A percentile compares a stretch with the other conserved stretches of the same genome.
Conservation (phyloP, 2,113 vertebrate species). For the Sander vitreus region DNA sequence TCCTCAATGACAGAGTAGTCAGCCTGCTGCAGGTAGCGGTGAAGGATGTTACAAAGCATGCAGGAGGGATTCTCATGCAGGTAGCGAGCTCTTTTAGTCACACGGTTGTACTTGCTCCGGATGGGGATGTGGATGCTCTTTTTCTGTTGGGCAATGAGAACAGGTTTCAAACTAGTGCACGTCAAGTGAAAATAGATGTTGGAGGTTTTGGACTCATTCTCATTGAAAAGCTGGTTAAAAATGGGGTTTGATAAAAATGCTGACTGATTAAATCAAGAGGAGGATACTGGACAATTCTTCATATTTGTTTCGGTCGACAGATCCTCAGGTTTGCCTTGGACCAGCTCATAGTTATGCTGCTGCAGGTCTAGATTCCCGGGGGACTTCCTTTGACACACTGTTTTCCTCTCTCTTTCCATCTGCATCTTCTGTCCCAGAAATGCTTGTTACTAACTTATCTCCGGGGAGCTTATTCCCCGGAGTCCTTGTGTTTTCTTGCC, state of each 20-base stretch:
- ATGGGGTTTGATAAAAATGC: background rate
- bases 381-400: too few relatives aligned
- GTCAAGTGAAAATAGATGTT: background rate
- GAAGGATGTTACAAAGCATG: conserved; percentile 95
- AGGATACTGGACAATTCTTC: background rate
- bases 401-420: too few relatives aligned
- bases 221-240: background rate
- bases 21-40: conserved; percentile 97
- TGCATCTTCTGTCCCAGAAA: too few relatives aligned
- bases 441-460: too few relatives aligned
- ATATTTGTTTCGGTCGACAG: background rate
- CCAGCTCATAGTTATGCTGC: too few relatives aligned
- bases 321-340: too few relatives aligned
- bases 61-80: conserved; percentile 98
- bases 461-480: too few relatives aligned
- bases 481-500: too few relatives aligned
- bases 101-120: conserved; percentile 96
- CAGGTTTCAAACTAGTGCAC: background rate
- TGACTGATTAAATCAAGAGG: background rate
- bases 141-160: conserved; percentile 84
- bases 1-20: conserved; percentile 96
- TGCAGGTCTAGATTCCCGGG: too few relatives aligned
- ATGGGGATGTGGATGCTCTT: conserved; percentile 97
- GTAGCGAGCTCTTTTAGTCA: conserved; percentile 94
- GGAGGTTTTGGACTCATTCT: background rate